These are phyloP conservation scores for Morone saxatilis DNA, from an alignment of 2,113 vertebrate species.

Conservation along the genomic window DNA sequence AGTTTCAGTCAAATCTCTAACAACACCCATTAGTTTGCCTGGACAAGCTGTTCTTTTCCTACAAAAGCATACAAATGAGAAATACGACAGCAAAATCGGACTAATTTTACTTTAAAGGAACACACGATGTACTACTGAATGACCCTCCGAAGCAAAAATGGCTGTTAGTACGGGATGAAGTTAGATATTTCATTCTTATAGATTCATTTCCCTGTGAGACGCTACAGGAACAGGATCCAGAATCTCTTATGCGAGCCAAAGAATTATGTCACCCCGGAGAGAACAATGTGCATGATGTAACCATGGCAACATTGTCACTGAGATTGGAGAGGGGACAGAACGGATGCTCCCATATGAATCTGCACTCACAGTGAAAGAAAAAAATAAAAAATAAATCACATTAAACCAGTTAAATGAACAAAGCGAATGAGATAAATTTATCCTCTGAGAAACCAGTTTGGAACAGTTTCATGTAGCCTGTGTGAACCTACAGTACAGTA, in stretches of 20 bases:
- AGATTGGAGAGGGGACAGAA: slow-evolving; percentile 37
- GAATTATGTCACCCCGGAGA: slow-evolving; percentile 55
- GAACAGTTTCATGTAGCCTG: slow-evolving; percentile 54
- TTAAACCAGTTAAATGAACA: slow-evolving; percentile 44
- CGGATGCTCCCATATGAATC: slow-evolving; percentile 46
- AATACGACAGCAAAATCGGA: not conserved
- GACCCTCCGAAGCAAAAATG: not conserved
- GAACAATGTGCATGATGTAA: slow-evolving; percentile 67
- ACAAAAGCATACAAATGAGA: not conserved
- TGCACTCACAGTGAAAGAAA: not conserved
- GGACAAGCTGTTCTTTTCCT: not conserved
- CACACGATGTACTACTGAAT: not conserved
- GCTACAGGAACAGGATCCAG: slow-evolving; percentile 6
- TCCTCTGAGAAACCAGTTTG: slow-evolving; percentile 48
- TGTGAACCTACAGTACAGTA: slow-evolving; percentile 58
- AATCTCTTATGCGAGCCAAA: slow-evolving; percentile 35
- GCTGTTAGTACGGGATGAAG: not conserved
- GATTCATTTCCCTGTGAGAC: slow-evolving; percentile 20
- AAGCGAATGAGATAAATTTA: slow-evolving; percentile 53
- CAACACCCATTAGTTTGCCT: not conserved
- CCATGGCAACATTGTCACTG: slow-evolving; percentile 57
- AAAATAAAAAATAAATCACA: slow-evolving; percentile 34
- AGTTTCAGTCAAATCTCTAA: not conserved
- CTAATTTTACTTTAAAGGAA: not conserved
- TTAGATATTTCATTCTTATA: not conserved